Evolutionary conservation across 2,113 vertebrate species (phyloP).

Genomic region (Salvelinus fontinalis): DNA sequence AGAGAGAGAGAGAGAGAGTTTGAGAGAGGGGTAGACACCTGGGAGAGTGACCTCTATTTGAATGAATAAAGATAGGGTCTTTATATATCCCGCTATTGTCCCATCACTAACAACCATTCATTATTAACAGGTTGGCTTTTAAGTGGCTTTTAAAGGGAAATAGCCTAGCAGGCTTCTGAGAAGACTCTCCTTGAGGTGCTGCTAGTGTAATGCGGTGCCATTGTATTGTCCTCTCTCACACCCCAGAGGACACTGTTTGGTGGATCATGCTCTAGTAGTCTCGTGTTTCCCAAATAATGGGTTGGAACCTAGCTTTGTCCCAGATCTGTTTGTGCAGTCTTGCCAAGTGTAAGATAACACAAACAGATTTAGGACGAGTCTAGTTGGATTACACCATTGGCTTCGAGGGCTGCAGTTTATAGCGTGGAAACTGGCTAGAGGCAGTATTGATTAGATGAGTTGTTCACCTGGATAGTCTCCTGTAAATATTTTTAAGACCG

Average conservation of each 20-base stretch:
- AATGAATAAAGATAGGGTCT: constrained; percentile 73
- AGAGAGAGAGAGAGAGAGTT: constrained; percentile 37
- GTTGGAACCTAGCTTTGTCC: neutral
- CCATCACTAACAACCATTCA: constrained; percentile 65
- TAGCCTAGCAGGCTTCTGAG: constrained; percentile 8
- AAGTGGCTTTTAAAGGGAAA: constrained; percentile 29
- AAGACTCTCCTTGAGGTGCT: constrained; percentile 12
- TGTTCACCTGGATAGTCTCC: too few species aligned
- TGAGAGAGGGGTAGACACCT: constrained; percentile 51
- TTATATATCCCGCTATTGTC: constrained; percentile 60
- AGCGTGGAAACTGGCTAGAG: too few species aligned
- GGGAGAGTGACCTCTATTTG: constrained; percentile 67
- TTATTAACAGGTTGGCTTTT: constrained; percentile 58
- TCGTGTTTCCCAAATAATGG: neutral
- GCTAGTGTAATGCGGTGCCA: neutral
- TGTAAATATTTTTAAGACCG: too few species aligned
- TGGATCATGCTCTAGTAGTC: neutral
- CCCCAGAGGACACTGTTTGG: neutral
- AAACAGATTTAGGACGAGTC: too few species aligned
- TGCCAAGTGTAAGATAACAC: too few species aligned
- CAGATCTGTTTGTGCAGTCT: neutral
- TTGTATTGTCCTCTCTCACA: neutral
- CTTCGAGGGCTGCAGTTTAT: too few species aligned
- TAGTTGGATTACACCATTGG: too few species aligned
- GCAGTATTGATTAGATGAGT: too few species aligned